Base-by-base conservation (phyloP, 2,797 vertebrate genomes). In the Acrocephalus scirpaceus region DNA sequence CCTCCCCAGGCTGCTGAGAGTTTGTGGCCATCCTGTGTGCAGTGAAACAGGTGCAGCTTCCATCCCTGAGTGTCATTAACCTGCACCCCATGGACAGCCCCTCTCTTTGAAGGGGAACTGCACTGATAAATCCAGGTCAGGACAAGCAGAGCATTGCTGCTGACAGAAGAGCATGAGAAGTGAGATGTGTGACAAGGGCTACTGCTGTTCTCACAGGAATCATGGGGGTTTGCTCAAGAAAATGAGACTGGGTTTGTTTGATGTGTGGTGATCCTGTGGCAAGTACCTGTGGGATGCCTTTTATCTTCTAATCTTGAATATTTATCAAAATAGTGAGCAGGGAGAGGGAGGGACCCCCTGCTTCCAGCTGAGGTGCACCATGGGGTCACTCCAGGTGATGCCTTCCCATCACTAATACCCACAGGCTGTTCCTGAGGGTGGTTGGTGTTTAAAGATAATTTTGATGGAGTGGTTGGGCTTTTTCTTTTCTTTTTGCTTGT, bases 371-470 rank as follows among this genome's bases (percentile, higher is more conserved):
- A 50, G 54, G 29, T 40, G 73, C 9, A 4, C 36, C 7, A 0
- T 9, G 20, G 7, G 22, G 29, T 73, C 11, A 1, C 38, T 78
- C 4, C 0, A 17, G 57, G 10, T 27, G 22, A 17, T 72, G 45
- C 47, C 25, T 38, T 44, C 40, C 0, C 44, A 11, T 12, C 38
- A 1, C 56, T 38, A 0, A 14, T 15, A 8, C 0, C 77, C 54
- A 1, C 2, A 1, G 13, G 10, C 22, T 1, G 1, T 13, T 69
- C 54, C 34, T 73, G 16, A 27, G 25, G 42, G 14, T 45, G 10
- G 4, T 2, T 16, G 36, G 1, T 56, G 42, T 25, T 21, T 14
- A 16, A 10, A 74, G 16, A 13, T 32, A 16, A 53, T 62, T 70
- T 40, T 2, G 2, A 2, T 62, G 11, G 32, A 57, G 19, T 36